A percentile compares a stretch with the other conserved stretches of the same genome.
phyloP scores from a whole-genome alignment of 2,797 vertebrate species.

The Lerista edwardsae region DNA sequence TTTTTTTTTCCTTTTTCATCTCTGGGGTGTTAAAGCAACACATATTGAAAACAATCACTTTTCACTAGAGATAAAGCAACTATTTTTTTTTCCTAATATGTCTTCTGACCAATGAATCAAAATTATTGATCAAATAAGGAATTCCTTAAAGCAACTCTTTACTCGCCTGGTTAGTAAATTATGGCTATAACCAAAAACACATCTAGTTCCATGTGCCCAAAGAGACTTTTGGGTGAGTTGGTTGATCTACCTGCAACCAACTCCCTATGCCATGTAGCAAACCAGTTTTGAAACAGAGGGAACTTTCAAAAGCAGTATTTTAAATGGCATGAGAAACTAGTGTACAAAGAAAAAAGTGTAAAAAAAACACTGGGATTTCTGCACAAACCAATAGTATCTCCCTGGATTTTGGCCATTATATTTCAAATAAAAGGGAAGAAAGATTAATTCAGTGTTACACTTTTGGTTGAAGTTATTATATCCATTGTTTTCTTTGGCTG shows the following conservation, averaged over 20 bases:
- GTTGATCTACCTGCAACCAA: not conserved
- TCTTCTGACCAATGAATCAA: slow-evolving; percentile 57
- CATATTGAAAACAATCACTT: slow-evolving; percentile 45
- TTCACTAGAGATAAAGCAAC: slow-evolving; percentile 45
- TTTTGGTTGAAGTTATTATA: slow-evolving; percentile 73
- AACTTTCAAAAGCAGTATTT: not conserved
- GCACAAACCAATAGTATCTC: not conserved
- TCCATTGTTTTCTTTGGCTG: slow-evolving; percentile 78
- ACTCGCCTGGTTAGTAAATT: slow-evolving; percentile 45
- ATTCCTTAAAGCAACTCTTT: slow-evolving; percentile 61
- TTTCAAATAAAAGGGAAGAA: slow-evolving; percentile 51
- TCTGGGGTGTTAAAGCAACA: slow-evolving; percentile 17
- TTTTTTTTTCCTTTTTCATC: slow-evolving; percentile 8
- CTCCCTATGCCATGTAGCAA: not conserved
- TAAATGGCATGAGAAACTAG: not conserved
- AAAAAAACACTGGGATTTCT: not conserved
- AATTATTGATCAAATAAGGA: slow-evolving; percentile 43
- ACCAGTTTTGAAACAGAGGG: not conserved
- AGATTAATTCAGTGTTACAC: slow-evolving; percentile 55
- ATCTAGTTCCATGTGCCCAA: not conserved
- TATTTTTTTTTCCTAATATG: slow-evolving; percentile 56
- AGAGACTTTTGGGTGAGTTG: not conserved
- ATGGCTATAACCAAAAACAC: slow-evolving; percentile 34
- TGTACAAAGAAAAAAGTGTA: not conserved
- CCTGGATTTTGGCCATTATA: slow-evolving; percentile 2